Base-by-base conservation (phyloP, 2,797 vertebrate genomes). In the Anguilla pacifica region DNA sequence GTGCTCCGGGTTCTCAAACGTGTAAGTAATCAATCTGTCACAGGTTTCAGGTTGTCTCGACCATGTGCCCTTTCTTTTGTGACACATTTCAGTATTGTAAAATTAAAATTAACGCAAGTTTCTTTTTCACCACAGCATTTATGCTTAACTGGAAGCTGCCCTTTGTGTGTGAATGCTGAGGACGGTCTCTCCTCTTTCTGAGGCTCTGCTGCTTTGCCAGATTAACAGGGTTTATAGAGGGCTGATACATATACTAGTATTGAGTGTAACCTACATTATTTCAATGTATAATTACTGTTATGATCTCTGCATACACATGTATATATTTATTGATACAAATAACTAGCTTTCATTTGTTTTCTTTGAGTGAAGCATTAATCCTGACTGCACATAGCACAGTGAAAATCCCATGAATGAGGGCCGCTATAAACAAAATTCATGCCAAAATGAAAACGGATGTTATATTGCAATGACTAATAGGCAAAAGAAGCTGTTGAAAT, bases 61-160 rank as follows among this genome's bases (percentile, higher is more conserved):
- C 77, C 9, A 1, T 31, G 22, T 70, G 9, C 17, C 39, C 70
- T 31, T 86, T 22, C 51, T 39, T 10, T 43, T 35, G n/a, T 25
- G 77, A 81, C 19, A 4, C 11, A 57, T 57, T 55, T 77, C 49
- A 55, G 70, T 51, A 77, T 51, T 39, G 39, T 22, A 53, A n/a
- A 70, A 67, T 11, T 43, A 53, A 61, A 82, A 39, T 51, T 19
- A 81, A 25, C 49, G 7, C 86, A 31, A 2, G 5, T 55, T 43
- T 87, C 31, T 39, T 35, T 64, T 87, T 79, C 46, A 7, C 55
- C 28, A 74, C 25, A 49, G 82, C 28, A 19, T 74, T 87, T 85
- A 77, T 13, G 31, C 28, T 28, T 77, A 86, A 74, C 35, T 61
- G 61, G 79, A 70, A 25, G 15, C 81, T 35, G 57, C n/a, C 59